These are phyloP conservation scores for Teinopalpus imperialis DNA, from an alignment of 2,888 invertebrate species.

Conservation along the genomic window DNA sequence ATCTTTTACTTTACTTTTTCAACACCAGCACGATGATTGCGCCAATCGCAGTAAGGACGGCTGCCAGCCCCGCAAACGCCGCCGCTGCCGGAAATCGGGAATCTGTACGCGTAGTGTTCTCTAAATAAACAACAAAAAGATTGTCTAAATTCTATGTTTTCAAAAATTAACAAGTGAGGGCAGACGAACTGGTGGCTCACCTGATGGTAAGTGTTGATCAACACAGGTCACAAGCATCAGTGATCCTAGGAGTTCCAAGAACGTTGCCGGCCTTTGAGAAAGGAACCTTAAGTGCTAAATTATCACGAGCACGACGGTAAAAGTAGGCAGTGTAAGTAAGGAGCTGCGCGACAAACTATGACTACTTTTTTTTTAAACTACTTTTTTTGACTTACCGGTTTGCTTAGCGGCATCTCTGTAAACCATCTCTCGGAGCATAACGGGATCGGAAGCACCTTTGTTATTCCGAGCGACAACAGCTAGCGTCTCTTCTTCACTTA, in stretches of 20 bases:
- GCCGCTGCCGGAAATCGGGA: constrained; percentile 63
- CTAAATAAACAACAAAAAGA: constrained; percentile 35
- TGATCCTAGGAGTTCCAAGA: too few species aligned
- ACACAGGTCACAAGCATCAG: too few species aligned
- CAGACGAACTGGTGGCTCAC: too few species aligned
- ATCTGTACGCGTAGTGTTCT: constrained; percentile 54
- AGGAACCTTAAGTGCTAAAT: too few species aligned
- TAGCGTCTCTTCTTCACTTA: constrained; percentile 58
- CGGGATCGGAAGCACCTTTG: constrained; percentile 68
- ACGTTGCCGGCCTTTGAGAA: too few species aligned
- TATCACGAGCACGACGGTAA: too few species aligned
- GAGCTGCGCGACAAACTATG: too few species aligned
- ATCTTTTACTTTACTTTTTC: constrained; percentile 45
- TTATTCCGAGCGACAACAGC: constrained; percentile 65
- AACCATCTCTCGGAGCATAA: constrained; percentile 58
- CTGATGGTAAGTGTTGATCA: too few species aligned
- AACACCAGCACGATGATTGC: constrained; percentile 55
- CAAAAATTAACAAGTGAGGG: too few species aligned
- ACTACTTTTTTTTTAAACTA: too few species aligned
- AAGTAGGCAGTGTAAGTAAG: too few species aligned
- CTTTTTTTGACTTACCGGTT: constrained; percentile 64
- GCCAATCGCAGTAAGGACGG: constrained; percentile 55
- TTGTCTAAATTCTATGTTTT: not conserved
- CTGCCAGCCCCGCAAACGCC: constrained; percentile 60
- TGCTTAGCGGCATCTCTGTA: constrained; percentile 64